Conservation (phyloP, 2,113 vertebrate genomes). For the Scomber colias region DNA sequence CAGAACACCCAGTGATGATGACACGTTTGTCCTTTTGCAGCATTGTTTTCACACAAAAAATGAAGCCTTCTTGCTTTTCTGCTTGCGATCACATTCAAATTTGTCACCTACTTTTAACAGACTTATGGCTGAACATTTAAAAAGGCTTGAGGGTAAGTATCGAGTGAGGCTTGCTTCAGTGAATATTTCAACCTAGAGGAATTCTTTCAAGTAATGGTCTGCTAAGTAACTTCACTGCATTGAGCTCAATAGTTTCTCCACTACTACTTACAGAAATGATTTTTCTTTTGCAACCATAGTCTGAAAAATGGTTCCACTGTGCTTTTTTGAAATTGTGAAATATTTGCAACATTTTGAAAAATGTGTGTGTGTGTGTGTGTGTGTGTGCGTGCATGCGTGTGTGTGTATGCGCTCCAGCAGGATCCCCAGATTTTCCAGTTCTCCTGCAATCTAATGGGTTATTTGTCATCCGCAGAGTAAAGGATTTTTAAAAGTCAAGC, state of each 20-base stretch:
- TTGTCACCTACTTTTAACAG: constrained; percentile 65
- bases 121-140: constrained; percentile 74
- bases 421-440: constrained; percentile 75
- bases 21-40: not conserved
- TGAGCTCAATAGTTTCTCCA: constrained; percentile 80
- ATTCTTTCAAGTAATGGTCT: constrained; percentile 82
- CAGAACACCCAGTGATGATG: not conserved
- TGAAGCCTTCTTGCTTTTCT: constrained; percentile 23
- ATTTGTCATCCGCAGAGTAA: constrained; percentile 88
- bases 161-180: constrained; percentile 71
- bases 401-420: constrained; percentile 10
- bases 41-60: not conserved
- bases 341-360: constrained; percentile 39
- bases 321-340: constrained; percentile 52
- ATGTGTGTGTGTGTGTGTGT: constrained; percentile 7
- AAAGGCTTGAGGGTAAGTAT: constrained; percentile 71
- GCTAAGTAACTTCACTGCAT: constrained; percentile 82
- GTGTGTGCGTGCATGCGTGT: not conserved
- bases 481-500: constrained; percentile 91
- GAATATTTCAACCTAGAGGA: constrained; percentile 81
- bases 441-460: constrained; percentile 83
- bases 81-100: constrained; percentile 30
- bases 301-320: constrained; percentile 46
- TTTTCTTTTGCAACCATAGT: constrained; percentile 58
- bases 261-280: constrained; percentile 76